A percentile compares a stretch with the other conserved stretches of the same genome.
Conservation (phyloP, 2,113 vertebrate genomes). For the Bungarus multicinctus region DNA sequence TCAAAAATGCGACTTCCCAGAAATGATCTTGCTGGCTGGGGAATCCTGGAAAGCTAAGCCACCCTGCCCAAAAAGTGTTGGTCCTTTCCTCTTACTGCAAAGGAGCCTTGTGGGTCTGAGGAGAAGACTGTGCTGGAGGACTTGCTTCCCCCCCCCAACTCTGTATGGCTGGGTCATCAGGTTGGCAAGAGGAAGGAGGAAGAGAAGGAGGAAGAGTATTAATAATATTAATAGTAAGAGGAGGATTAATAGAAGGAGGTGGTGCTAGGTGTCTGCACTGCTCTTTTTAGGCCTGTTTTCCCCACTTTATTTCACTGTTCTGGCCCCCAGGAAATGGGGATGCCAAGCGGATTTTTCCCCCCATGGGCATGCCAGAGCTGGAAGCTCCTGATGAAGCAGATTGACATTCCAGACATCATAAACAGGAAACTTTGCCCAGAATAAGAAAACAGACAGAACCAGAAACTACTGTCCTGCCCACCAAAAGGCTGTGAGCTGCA, state of each 20-base stretch:
- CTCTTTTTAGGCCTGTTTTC: not conserved
- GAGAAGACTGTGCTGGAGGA: not conserved
- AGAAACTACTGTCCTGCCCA: not conserved
- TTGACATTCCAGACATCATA: not conserved
- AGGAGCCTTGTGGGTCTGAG: not conserved
- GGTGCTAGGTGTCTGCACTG: not conserved
- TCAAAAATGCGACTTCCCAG: not conserved
- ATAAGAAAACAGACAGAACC: not conserved
- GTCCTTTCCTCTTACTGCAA: not conserved
- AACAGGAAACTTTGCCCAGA: not conserved
- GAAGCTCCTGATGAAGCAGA: not conserved
- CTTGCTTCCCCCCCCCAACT: not conserved
- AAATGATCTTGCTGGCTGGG: not conserved
- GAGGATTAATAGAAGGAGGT: too few relatives aligned
- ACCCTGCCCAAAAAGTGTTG: not conserved
- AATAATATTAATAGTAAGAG: too few relatives aligned
- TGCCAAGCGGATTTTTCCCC: not conserved
- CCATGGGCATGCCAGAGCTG: not conserved
- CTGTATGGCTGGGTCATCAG: not conserved
- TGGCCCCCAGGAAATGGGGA: not conserved
- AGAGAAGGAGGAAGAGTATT: too few relatives aligned
- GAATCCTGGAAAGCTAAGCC: too few relatives aligned
- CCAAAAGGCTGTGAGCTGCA: not conserved
- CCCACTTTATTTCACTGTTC: not conserved
- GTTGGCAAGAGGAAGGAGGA: not conserved